phyloP scores from a whole-genome alignment of 2,888 invertebrate species.

The Stenodera caucasica region DNA sequence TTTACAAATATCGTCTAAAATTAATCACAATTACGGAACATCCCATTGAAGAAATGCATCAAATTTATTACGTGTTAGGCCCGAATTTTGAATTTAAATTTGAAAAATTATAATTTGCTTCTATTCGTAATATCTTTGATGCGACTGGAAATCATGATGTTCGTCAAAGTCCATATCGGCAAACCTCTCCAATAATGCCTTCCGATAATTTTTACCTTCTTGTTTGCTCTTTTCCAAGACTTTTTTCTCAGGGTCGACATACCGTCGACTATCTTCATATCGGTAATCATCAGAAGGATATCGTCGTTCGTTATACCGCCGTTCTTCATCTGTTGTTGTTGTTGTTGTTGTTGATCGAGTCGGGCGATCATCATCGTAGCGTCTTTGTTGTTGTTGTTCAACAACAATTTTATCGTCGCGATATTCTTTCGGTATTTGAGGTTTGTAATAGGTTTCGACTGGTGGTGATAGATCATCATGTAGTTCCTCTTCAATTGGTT shows the following conservation, averaged over 20 bases:
- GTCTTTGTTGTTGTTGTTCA: slow-evolving; percentile 27
- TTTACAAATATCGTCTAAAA: slow-evolving; percentile 12
- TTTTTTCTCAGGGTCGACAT: slow-evolving; percentile 24
- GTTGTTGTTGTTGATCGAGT: slow-evolving; percentile 19
- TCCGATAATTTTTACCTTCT: slow-evolving; percentile 54
- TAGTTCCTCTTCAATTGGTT: slow-evolving; percentile 56
- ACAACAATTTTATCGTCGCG: slow-evolving; percentile 42
- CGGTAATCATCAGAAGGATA: slow-evolving; percentile 37
- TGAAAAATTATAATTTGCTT: slow-evolving; percentile 13
- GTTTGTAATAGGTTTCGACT: slow-evolving; percentile 50
- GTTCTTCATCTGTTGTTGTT: slow-evolving; percentile 24
- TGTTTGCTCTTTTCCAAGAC: slow-evolving; percentile 41
- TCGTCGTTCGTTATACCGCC: slow-evolving; percentile 28
- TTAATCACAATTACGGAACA: slow-evolving; percentile 54
- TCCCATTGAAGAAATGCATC: slow-evolving; percentile 52
- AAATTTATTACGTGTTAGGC: slow-evolving; percentile 37
- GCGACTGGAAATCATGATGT: slow-evolving; percentile 50
- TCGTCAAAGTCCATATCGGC: slow-evolving; percentile 54
- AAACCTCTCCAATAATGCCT: slow-evolving; percentile 53
- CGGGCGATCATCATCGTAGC: slow-evolving; percentile 24
- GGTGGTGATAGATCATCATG: slow-evolving; percentile 52
- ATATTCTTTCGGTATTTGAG: slow-evolving; percentile 52
- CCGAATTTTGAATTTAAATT: not conserved
- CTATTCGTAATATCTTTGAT: slow-evolving; percentile 54
- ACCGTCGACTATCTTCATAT: slow-evolving; percentile 21